Percentiles rank a stretch among this genome's conserved stretches.
Conservation (phyloP, 2,888 invertebrate genomes). For the Chouioia cunea region DNA sequence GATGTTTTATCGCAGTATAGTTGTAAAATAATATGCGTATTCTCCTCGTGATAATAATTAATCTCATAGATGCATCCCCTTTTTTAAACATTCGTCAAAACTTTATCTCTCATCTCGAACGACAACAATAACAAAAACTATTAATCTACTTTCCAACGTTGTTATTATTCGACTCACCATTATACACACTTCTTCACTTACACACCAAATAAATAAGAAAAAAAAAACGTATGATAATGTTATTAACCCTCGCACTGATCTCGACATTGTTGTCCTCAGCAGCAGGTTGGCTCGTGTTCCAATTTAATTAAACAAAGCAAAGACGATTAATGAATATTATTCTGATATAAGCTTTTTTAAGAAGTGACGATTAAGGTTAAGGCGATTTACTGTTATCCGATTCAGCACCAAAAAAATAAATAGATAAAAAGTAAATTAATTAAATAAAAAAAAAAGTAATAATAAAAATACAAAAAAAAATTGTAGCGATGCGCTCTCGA, state of each 20-base stretch:
- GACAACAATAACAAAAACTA: too few relatives aligned
- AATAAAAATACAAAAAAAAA: conserved; percentile 5
- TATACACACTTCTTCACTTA: not conserved
- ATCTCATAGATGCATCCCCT: too few relatives aligned
- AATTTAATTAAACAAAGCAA: conserved; percentile 45
- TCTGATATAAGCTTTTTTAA: conserved; percentile 49
- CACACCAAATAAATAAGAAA: not conserved
- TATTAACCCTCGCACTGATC: conserved; percentile 42
- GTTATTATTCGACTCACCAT: too few relatives aligned
- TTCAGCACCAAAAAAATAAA: conserved; percentile 16
- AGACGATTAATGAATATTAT: conserved; percentile 35
- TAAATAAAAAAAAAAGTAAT: conserved; percentile 27
- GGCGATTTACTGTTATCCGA: too few relatives aligned
- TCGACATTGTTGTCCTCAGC: conserved; percentile 46
- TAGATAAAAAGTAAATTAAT: conserved; percentile 25
- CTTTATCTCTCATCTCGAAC: too few relatives aligned
- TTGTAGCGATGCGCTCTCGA: conserved; percentile 2
- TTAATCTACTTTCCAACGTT: too few relatives aligned
- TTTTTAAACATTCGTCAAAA: too few relatives aligned
- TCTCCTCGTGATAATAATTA: too few relatives aligned
- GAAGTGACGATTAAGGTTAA: conserved; percentile 18
- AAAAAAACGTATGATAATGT: conserved; percentile 18
- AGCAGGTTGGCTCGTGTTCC: conserved; percentile 49
- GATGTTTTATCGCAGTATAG: too few relatives aligned
- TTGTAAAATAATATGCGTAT: too few relatives aligned